Conservation (phyloP, 2,888 invertebrate species). For the Yponomeuta cagnagella region DNA sequence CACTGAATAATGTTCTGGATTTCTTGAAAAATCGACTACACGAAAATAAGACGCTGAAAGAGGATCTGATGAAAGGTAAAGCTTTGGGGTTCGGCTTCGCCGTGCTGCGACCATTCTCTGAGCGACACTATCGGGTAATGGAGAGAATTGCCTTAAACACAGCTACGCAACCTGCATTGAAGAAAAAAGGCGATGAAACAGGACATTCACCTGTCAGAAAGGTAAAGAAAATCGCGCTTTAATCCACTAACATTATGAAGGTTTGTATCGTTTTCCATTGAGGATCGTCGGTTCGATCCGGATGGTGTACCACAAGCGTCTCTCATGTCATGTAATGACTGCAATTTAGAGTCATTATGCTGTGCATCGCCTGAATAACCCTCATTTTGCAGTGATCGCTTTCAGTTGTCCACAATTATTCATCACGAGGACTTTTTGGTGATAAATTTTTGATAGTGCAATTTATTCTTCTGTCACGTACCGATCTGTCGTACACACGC, state of each 20-base stretch:
- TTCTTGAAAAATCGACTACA: constrained; percentile 50
- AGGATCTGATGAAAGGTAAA: constrained; percentile 56
- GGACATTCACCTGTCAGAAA: neutral
- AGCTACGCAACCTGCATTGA: constrained; percentile 27
- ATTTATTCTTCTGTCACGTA: neutral
- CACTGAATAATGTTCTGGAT: constrained; percentile 47
- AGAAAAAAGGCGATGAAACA: constrained; percentile 45
- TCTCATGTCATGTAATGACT: constrained; percentile 52
- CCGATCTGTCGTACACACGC: neutral
- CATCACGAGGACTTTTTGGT: constrained; percentile 26
- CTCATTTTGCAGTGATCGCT: constrained; percentile 67
- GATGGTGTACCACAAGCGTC: constrained; percentile 49
- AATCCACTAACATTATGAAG: neutral
- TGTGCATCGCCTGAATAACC: constrained; percentile 62
- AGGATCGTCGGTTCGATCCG: constrained; percentile 32
- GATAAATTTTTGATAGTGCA: neutral
- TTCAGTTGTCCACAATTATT: constrained; percentile 64
- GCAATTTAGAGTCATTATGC: constrained; percentile 61
- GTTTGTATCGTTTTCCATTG: constrained; percentile 2
- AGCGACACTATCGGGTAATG: constrained; percentile 53
- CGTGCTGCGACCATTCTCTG: constrained; percentile 49
- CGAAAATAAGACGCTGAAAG: constrained; percentile 44
- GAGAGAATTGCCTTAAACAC: constrained; percentile 41
- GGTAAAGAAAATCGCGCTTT: neutral
- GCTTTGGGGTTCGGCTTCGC: constrained; percentile 54